Evolutionary conservation across 2,888 invertebrate species (phyloP).

Genomic region (Schizaphis graminum): DNA sequence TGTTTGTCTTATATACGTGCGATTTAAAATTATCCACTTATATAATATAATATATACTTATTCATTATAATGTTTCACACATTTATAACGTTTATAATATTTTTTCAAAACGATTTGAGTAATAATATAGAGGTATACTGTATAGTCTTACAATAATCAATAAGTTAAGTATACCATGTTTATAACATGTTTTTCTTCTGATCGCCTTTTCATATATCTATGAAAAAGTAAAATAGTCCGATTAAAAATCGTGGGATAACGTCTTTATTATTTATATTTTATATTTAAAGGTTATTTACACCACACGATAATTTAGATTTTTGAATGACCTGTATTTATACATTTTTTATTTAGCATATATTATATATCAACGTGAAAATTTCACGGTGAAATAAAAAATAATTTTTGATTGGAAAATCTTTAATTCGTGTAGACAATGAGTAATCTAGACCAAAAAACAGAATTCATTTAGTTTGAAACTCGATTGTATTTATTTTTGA

Average conservation of each 20-base stretch:
- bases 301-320: background rate
- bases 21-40: background rate
- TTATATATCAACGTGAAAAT: too few relatives aligned
- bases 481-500: background rate
- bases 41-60: background rate
- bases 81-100: background rate
- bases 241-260: background rate
- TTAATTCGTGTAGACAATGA: background rate
- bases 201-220: background rate
- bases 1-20: background rate
- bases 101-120: background rate
- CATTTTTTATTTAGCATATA: background rate
- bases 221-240: background rate
- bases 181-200: background rate
- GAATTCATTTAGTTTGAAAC: background rate
- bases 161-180: background rate
- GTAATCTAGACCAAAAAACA: background rate
- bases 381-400: background rate
- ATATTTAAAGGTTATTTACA: background rate
- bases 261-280: background rate
- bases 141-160: background rate
- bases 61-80: background rate
- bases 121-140: background rate
- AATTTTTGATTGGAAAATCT: background rate
- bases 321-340: background rate